Evolutionary conservation across 2,888 invertebrate genomes (phyloP), one percentile per base, ranked within the genome.

Genomic region (Stenodema calcarata): DNA sequence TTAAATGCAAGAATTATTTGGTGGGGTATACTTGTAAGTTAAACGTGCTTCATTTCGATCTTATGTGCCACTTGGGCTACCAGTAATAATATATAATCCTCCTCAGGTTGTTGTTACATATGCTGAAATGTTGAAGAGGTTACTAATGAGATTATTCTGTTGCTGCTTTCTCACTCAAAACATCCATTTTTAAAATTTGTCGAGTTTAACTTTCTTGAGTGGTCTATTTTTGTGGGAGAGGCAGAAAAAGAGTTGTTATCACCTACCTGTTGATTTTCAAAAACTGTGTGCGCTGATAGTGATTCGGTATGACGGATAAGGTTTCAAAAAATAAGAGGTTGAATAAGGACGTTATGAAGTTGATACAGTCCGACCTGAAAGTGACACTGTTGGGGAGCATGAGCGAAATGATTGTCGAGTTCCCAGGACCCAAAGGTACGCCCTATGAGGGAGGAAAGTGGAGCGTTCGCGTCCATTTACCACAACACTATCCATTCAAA

Each of bases 401-500:
- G 88, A 99, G 99, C 92, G 99, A 99, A 93, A 99, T 99, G 93
- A 98, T 98, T 92, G 99, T 99, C 89, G 99, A 99, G 93, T 99
- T 99, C 93, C 98, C 98, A 92, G 99, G 99, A 87, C 99, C 99
- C 84, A 94, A 96, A 90, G 98, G 98, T 62, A 89, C 87, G 1
- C 73, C 76, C 2, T 99, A 99, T 92, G 99, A 99, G 92, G 99
- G 99, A 88, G 99, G 99, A 87, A 97, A 99, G 87, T 99, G 99
- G 99, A 98, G 99, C 91, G 99, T 99, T 62, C 94, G 99, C 89
- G 99, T 99, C 87, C 99, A 99, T 92, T 93, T 99, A 89, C 99
- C 99, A 87, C 99, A 99, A 92, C 98, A 99, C 92, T 99, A 99
- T 92, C 99, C 99, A 62, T 99, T 99, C 93, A 99, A 99, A 93